Base-by-base conservation (phyloP, 1,140 invertebrate genomes). In the Lordiphosa mommai region DNA sequence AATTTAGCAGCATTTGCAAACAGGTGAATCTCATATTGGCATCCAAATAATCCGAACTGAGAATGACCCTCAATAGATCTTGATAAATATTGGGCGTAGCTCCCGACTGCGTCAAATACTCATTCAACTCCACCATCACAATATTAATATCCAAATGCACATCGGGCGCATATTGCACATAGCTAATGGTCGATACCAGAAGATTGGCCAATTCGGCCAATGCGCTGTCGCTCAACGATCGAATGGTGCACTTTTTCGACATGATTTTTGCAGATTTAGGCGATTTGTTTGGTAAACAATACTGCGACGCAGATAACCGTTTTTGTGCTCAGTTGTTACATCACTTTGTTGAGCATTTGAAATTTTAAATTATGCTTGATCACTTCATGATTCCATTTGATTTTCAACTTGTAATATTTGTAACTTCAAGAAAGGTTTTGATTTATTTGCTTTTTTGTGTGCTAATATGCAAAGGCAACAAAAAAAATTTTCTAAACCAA, bases 1-100 rank as follows among this genome's bases (percentile, higher is more conserved):
- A 90, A 82, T 92, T 91, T 38, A 93, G 89, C 8, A 93, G 67
- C 61, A 93, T 89, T 64, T 91, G 89, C 70, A 93, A 89, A 50
- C 92, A 92, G 51, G 89, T 92, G 72, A 92, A 93, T 69, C 92
- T 89, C 59, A 92, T 91, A 2, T 91, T 91, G 4, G 92, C 92
- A 56, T 93, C 92, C 43, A 93, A 79, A 67, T 92, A 92, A 60
- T 92, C 91, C 9, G 91, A 91, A 61, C 88, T 91, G 20, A 93
- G 87, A 56, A 93, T 92, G 46, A 92, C 88, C 55, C 92, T 91
- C 14, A 93, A 61, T 52, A 93, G 87, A 88, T 93, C 92, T 88
- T 93, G 92, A 57, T 93, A 91, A 46, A 93, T 92, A 69, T 92
- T 92, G 16, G 89, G 90, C 0, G 92, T 92, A 3, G 91, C 91